A percentile compares a stretch with the other conserved stretches of the same genome.
Conservation (phyloP, 2,888 invertebrate genomes). For the Dynastes hyllus region DNA sequence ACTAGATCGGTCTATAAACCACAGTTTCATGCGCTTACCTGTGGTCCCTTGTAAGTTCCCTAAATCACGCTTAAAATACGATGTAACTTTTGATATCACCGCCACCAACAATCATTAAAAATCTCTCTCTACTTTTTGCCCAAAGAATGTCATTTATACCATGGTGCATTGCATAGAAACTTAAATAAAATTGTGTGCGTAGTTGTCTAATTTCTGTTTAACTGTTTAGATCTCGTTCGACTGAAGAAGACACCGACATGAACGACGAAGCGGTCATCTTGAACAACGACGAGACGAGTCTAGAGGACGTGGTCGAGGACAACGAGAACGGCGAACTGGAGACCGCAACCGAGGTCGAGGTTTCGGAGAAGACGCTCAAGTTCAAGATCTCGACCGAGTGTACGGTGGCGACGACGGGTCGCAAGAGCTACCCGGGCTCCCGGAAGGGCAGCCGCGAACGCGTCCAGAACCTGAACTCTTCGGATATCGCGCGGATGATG, state of each 20-base stretch:
- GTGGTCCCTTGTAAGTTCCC: too few relatives aligned
- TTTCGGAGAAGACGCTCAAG: constrained; percentile 83
- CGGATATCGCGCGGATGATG: constrained; percentile 72
- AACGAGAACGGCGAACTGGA: constrained; percentile 78
- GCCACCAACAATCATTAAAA: too few relatives aligned
- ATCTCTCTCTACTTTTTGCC: too few relatives aligned
- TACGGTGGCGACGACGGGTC: constrained; percentile 61
- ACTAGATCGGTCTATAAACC: too few relatives aligned
- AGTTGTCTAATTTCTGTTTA: not conserved
- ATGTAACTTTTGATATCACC: too few relatives aligned
- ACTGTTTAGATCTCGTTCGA: constrained; percentile 70
- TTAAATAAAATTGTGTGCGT: too few relatives aligned
- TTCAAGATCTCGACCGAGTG: constrained; percentile 85
- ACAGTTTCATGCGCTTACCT: too few relatives aligned
- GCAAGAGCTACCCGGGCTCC: constrained; percentile 81
- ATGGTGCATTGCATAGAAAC: too few relatives aligned
- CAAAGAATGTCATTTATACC: too few relatives aligned
- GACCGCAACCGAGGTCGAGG: constrained; percentile 82
- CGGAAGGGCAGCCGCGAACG: constrained; percentile 81
- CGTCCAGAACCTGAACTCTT: constrained; percentile 68
- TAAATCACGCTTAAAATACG: too few relatives aligned
- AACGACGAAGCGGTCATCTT: constrained; percentile 69
- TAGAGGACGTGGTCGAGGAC: constrained; percentile 75
- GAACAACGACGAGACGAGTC: constrained; percentile 64
- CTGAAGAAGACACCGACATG: constrained; percentile 72